Evolutionary conservation across 2,113 vertebrate genomes (phyloP).

Genomic region (Hoplias malabaricus): DNA sequence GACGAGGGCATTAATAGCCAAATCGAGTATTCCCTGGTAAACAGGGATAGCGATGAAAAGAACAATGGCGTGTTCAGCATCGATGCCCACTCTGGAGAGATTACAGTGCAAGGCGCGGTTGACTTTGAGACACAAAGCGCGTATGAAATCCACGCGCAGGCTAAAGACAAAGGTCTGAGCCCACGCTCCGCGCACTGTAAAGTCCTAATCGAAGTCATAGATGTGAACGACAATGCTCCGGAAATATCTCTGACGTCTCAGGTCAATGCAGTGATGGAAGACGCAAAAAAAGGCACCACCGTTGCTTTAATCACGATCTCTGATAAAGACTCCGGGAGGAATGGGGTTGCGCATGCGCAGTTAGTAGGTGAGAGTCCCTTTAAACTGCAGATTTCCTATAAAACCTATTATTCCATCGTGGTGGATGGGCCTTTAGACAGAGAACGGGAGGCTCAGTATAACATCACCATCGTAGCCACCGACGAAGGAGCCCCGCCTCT

Average conservation of each 20-base stretch:
- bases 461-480: conserved; percentile 73
- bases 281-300: conserved; percentile 75
- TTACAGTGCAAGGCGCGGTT: conserved; percentile 54
- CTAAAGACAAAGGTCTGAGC: conserved; percentile 55
- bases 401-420: conserved; percentile 81
- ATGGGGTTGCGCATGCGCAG: conserved; percentile 74
- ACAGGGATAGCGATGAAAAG: conserved; percentile 54
- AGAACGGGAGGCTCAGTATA: conserved; percentile 75
- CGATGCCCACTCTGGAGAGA: conserved; percentile 32
- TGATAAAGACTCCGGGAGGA: conserved; percentile 80
- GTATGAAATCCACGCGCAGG: conserved; percentile 70
- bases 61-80: conserved; percentile 36
- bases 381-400: conserved; percentile 80
- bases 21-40: conserved; percentile 58
- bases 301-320: conserved; percentile 79
- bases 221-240: conserved; percentile 76
- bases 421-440: conserved; percentile 77
- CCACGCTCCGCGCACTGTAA: conserved; percentile 64
- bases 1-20: conserved; percentile 68
- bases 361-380: conserved; percentile 73
- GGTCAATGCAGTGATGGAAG: conserved; percentile 75
- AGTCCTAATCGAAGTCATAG: conserved; percentile 63
- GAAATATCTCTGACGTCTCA: conserved; percentile 71
- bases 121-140: conserved; percentile 66
- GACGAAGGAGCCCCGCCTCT: conserved; percentile 80